Evolutionary conservation across 1,140 invertebrate genomes (phyloP), one percentile per base, ranked within the genome.

Genomic region (Aleiodes sp.): DNA sequence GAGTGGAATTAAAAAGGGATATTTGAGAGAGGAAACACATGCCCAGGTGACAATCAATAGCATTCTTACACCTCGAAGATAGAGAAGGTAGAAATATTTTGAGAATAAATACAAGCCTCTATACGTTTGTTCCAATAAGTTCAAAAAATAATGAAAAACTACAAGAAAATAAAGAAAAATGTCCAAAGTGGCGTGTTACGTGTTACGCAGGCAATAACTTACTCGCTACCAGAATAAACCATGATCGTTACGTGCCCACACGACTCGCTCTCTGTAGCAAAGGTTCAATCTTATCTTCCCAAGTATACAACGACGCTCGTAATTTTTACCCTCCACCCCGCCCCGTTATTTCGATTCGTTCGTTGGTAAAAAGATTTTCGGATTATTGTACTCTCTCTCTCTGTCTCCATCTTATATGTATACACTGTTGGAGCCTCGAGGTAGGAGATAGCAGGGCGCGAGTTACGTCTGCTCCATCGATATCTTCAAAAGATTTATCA

Each of bases 141-240:
- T 37, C 14, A 61, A 37, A 29, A 59, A 28, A 59, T n/a, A n/a
- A n/a, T n/a, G 19, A 26, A 64, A 39, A 64, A 19, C 33, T 35
- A 52, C 14, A 26, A 35, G 37, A 57, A 37, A 66, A 66, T 57
- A 66, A 66, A 64, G 41, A 43, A 35, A 35, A 35, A 35, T 24
- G 21, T 52, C 46, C 31, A 66, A 52, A 43, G 29, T 52, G 56
- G 65, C 65, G 65, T 66, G 65, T 66, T 66, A 66, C 65, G 65
- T 66, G 65, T 60, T 68, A 62, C 66, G 66, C 59, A 62, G 39
- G 59, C 66, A 68, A 68, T 68, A 68, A 68, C 56, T 68, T 68
- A 68, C 66, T 68, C 66, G 66, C 66, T 68, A 68, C 66, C 66
- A 68, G 66, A 68, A 68, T 68, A 68, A 68, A 68, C 66, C 66